Evolutionary conservation across 2,888 invertebrate genomes (phyloP), one percentile per base, ranked within the genome.

Genomic region (Blastobasis lacticolella): DNA sequence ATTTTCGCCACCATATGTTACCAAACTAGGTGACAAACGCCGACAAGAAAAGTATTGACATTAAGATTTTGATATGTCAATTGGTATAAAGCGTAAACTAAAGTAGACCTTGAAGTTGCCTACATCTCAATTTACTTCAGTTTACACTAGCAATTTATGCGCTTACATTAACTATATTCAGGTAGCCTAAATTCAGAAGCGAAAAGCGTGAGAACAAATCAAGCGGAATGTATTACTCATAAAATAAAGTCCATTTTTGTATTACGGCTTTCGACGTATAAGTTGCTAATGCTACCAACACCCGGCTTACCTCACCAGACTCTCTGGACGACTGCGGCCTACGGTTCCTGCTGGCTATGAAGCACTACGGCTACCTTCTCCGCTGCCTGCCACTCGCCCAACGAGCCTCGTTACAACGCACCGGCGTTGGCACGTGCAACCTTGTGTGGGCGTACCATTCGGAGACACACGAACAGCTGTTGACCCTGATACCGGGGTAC

Each of bases 361-460:
- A 98, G 67, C 99, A 99, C 80, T 98, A 97, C 79, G 95, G 96
- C 59, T 99, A 99, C 81, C 88, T 99, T 10, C 89, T 98, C 53
- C 92, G 97, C 38, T 99, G 99, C 73, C 88, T 99, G 54, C 98
- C 99, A 0, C 87, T 97, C 7, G 94, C 93, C 0, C 98, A 98
- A 75, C 90, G 98, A 50, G 93, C 94, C 0, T 92, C 92, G 51
- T 91, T 97, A 59, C 96, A 97, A 69, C 93, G 94, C 50, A 93
- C 94, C 59, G 98, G 97, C 36, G 94, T 96, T 1, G 94, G 94
- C 41, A 94, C 94, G 7, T 94, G 97, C 63, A 97, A 98, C 80
- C 90, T 99, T 23, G 98, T 98, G 4, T 99, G 99, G 99, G 99
- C 99, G 0, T 99, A 97, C 84, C 99, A 99, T 80, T 99, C 99